Conservation (phyloP, 2,797 vertebrate genomes). For the Tragopan temminckii region DNA sequence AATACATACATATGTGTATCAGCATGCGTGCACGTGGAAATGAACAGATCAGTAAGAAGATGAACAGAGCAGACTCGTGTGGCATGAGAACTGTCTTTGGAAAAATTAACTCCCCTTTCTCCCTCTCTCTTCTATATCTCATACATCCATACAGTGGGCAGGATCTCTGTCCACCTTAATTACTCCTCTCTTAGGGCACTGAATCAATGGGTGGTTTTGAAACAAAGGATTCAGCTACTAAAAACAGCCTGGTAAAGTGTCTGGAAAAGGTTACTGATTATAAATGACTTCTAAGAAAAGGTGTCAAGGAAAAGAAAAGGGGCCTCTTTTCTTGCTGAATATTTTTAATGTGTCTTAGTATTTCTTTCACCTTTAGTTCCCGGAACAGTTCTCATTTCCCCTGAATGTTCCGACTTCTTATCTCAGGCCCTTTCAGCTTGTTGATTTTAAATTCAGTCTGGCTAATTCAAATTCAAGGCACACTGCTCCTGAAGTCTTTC, state of each 20-base stretch:
- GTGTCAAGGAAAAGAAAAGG: constrained; percentile 39
- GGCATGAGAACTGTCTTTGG: not conserved
- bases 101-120: not conserved
- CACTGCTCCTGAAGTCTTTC: constrained; percentile 8
- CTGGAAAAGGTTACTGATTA: constrained; percentile 53
- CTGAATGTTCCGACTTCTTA: constrained; percentile 63
- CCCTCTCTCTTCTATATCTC: not conserved
- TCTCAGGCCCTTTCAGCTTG: constrained; percentile 52
- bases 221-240: constrained; percentile 66
- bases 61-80: not conserved
- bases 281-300: constrained; percentile 47
- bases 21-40: constrained; percentile 4
- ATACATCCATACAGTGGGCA: not conserved
- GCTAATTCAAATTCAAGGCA: constrained; percentile 62
- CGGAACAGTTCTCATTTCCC: constrained; percentile 62
- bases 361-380: constrained; percentile 70
- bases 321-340: constrained; percentile 34
- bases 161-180: constrained; percentile 52
- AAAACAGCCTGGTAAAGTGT: constrained; percentile 60
- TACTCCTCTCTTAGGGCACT: constrained; percentile 51
- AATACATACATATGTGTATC: constrained; percentile 31
- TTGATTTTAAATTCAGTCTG: constrained; percentile 66
- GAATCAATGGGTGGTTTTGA: constrained; percentile 70
- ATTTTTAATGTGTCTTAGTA: constrained; percentile 56
- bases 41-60: not conserved